Conservation (phyloP, 2,888 invertebrate species). For the Ophion ellenae region DNA sequence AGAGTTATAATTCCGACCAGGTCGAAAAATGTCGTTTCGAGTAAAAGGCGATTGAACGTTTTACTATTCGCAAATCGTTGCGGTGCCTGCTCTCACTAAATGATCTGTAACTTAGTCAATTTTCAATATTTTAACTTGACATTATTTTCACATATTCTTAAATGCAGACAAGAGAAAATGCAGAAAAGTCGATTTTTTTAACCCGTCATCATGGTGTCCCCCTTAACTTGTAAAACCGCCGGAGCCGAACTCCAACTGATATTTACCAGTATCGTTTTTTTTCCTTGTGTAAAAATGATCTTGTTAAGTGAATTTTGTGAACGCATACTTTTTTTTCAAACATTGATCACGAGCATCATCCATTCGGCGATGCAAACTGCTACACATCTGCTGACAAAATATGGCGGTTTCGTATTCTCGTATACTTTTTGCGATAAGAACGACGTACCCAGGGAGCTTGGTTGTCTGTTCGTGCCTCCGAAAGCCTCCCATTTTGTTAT, state of each 20-base stretch:
- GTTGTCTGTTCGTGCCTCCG: background rate
- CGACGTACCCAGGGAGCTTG: conserved; percentile 9
- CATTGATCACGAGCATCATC: background rate
- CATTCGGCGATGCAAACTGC: background rate
- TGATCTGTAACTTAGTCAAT: no score
- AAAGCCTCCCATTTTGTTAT: conserved; percentile 20
- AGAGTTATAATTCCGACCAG: no score
- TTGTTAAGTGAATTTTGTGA: background rate
- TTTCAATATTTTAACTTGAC: no score
- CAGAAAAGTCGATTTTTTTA: no score
- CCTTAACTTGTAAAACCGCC: no score
- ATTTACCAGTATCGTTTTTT: background rate
- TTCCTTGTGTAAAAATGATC: background rate
- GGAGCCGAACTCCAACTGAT: no score
- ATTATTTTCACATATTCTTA: no score
- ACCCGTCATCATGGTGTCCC: no score
- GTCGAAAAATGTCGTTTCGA: no score
- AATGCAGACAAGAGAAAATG: background rate
- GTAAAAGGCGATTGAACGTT: no score
- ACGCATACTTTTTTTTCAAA: background rate
- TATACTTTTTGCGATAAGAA: background rate
- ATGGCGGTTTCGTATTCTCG: background rate
- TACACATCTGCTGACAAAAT: background rate
- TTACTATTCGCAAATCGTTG: no score
- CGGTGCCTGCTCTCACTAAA: no score